phyloP scores from a whole-genome alignment of 2,113 vertebrate genomes.

The Poicephalus gulielmi region DNA sequence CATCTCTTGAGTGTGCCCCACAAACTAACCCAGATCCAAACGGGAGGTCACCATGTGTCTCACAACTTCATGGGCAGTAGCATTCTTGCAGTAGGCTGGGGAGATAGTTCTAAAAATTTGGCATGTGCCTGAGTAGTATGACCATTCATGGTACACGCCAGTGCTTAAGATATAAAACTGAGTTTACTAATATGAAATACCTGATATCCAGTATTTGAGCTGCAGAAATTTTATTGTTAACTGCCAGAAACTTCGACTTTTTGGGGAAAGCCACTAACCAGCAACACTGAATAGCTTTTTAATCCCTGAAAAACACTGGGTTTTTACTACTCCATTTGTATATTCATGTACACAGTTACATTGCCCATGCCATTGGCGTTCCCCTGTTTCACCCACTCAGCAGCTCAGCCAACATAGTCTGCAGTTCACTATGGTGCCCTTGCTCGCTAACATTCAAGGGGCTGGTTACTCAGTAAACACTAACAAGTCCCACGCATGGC shows the following conservation, averaged over 20 bases:
- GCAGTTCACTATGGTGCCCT: not conserved
- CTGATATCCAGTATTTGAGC: not conserved
- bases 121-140: not conserved
- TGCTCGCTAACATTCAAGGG: not conserved
- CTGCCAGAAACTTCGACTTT: not conserved
- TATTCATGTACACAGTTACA: not conserved
- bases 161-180: not conserved
- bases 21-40: not conserved
- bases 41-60: not conserved
- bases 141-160: not conserved
- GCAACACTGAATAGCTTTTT: not conserved
- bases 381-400: not conserved
- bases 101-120: not conserved
- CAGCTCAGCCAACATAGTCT: not conserved
- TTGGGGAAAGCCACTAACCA: not conserved
- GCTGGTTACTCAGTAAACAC: not conserved
- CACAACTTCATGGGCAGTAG: not conserved
- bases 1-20: not conserved
- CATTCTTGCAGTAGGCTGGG: not conserved
- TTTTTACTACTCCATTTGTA: not conserved
- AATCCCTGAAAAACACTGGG: not conserved
- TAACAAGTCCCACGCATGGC: accelerated
- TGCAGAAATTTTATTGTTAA: not conserved
- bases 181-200: not conserved
- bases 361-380: not conserved